Base-by-base conservation (phyloP, 1,140 invertebrate species). In the Rhagoletis zephyria region DNA sequence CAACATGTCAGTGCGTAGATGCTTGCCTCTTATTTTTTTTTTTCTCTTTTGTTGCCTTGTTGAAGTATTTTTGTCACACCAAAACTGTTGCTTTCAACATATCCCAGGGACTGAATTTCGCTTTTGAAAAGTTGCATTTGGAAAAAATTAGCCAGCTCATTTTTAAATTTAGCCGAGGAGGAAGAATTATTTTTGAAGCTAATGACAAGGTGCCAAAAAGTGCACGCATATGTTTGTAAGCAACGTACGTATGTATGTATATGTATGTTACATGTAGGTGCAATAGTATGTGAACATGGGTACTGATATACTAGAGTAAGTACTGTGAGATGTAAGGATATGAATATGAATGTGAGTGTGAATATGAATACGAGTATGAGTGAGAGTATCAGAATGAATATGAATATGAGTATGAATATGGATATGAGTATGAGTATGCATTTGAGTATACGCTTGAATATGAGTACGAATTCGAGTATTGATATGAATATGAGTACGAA, bases 21-120 rank as follows among this genome's bases (percentile, higher is more conserved):
- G 30, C 30, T 30, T 30, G n/a, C 64, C 40, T 30, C 64, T 30
- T 67, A 16, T 16, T 51, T 42, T 81, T 56, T n/a, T 16, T 56
- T 30, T 81, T 56, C 56, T 12, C 45, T 65, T 6, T 65, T 74
- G 42, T 48, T 74, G 67, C 48, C 40, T 74, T 74, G 67, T 74
- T 74, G 67, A 74, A 74, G 67, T 74, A 74, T 81, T 81, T 81
- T 81, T 56, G 48, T 81, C 74, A 81, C 74, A 56, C 14, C 12
- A 56, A 81, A 81, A 56, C 48, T 81, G 67, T 48, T 16, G 74
- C 48, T 81, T 30, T 81, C 48, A 51, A 56, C 74, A 45, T 45
- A 48, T 74, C 70, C 19, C 45, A 45, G 9, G 42, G 12, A 3
- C 67, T 42, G 5, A 56, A 74, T 5, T 16, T 48, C 45, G 42